Evolutionary conservation across 2,797 vertebrate species (phyloP), one percentile per base, ranked within the genome.

Genomic region (Spondyliosoma cantharus): DNA sequence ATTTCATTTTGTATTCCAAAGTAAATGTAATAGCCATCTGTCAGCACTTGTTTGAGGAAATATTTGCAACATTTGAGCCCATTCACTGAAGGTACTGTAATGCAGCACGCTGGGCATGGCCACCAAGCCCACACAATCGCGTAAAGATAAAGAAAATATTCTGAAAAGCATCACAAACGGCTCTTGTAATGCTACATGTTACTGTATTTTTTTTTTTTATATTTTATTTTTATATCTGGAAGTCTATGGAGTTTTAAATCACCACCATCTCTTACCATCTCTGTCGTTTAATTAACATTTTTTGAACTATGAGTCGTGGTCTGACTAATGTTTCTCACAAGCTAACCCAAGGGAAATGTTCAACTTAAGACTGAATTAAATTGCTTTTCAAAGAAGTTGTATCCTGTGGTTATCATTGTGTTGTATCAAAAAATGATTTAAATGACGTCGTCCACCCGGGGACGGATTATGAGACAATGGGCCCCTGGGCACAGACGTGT

Each of bases 81-180:
- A 49, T 81, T 86, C 61, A 83, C 52, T 64, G 59, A 63, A 78
- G 62, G 76, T 84, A 84, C 69, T 86, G 78, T 64, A 83, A 74
- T 65, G 54, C 64, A 75, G 43, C 56, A 60, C 54, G 73, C 24
- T 57, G 25, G 32, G 60, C 66, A 68, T 20, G 4, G 50, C 59
- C 72, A 87, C 53, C 61, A 49, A 83, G 42, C 49, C 52, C 60
- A 70, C 48, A 20, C 20, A 12, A 4, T 74, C 52, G 75, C 32
- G 0, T 29, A 63, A 52, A 22, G 27, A 64, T 17, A 61, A 73
- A 71, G 59, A 77, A 74, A 37, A 81, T 78, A 76, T 56, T 85
- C 25, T 52, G 14, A 74, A 80, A 82, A 84, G 20, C 43, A 66
- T 70, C 57, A 67, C 62, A 68, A 43, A 59, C 8, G 6, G 17